Evolutionary conservation across 2,113 vertebrate genomes (phyloP), one percentile per base, ranked within the genome.

Genomic region (Psettodes erumei): DNA sequence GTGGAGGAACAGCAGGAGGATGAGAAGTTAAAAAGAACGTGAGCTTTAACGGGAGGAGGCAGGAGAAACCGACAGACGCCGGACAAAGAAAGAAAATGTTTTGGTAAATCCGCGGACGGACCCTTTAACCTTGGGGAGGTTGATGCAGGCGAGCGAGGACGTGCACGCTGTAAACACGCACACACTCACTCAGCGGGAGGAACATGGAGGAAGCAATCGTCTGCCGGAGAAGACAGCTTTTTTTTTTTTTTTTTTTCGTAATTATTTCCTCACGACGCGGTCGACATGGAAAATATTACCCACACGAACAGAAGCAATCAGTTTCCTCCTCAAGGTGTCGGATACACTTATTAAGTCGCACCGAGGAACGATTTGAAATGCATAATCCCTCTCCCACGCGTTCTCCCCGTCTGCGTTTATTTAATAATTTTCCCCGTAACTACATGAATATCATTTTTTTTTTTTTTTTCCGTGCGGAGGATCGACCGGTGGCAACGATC

Each of bases 261-360:
- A 88, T 85, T 77, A 88, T 82, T 77, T 78, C 43, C 32, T 33
- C 2, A 4, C 8, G 8, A 27, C 1, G 47, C 47, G 43, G 73
- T 56, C 62, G 48, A 84, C 82, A 85, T 48, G 69, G 78, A 87
- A 80, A 87, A 79, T 70, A 75, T 83, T 68, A 76, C 63, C 77
- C 78, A 77, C 65, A 58, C 70, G 83, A 87, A 89, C 86, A 86
- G 86, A 90, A 87, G 86, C 76, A 90, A 89, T 89, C 89, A 80
- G 75, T 82, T 88, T 80, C 74, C 78, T 87, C 86, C 81, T 90
- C 78, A 76, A 88, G 86, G 85, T 88, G 86, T 90, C 73, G 23
- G 86, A 84, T 79, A 74, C 83, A 87, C 86, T 89, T 84, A 82
- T 86, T 82, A 76, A 15, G 10, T 47, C 10, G 48, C 61, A 53